These are phyloP conservation scores for Charaxes varanes DNA, from an alignment of 1,140 invertebrate species.

Conservation along the genomic window DNA sequence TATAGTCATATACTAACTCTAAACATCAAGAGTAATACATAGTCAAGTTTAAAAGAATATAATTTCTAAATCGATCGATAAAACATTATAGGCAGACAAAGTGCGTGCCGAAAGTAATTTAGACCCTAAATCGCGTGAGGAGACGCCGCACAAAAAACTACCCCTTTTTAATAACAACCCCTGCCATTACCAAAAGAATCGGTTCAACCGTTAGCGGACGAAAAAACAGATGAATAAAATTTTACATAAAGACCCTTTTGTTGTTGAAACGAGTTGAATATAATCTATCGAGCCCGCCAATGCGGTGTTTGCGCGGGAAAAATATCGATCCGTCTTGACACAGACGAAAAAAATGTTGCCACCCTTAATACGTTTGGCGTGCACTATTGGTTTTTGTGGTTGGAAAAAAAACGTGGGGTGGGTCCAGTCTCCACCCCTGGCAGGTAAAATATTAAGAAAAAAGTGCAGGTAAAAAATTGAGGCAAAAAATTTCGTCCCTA, in stretches of 20 bases:
- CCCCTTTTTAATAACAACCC: slow-evolving; percentile 57
- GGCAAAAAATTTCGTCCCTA: background rate
- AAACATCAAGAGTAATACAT: background rate
- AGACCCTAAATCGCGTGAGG: slow-evolving; percentile 51
- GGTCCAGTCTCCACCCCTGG: slow-evolving; percentile 39
- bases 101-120: slow-evolving; percentile 55
- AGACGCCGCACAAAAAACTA: slow-evolving; percentile 53
- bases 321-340: slow-evolving; percentile 47
- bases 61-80: slow-evolving; percentile 9
- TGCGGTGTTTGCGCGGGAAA: slow-evolving; percentile 45
- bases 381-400: slow-evolving; percentile 49
- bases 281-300: slow-evolving; percentile 28
- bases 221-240: slow-evolving; percentile 63
- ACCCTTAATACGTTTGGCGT: slow-evolving; percentile 37
- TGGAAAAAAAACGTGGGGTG: slow-evolving; percentile 58
- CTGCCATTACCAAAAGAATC: slow-evolving; percentile 62
- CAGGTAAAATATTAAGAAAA: slow-evolving; percentile 48
- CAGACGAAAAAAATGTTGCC: slow-evolving; percentile 52
- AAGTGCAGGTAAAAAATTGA: slow-evolving; percentile 7
- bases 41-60: slow-evolving; percentile 1
- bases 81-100: slow-evolving; percentile 18
- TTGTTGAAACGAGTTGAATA: slow-evolving; percentile 32
- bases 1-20: slow-evolving; percentile 1
- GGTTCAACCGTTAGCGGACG: slow-evolving; percentile 48
- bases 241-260: slow-evolving; percentile 58